Conservation (phyloP, 1,140 invertebrate genomes). For the Drosophila cardini region DNA sequence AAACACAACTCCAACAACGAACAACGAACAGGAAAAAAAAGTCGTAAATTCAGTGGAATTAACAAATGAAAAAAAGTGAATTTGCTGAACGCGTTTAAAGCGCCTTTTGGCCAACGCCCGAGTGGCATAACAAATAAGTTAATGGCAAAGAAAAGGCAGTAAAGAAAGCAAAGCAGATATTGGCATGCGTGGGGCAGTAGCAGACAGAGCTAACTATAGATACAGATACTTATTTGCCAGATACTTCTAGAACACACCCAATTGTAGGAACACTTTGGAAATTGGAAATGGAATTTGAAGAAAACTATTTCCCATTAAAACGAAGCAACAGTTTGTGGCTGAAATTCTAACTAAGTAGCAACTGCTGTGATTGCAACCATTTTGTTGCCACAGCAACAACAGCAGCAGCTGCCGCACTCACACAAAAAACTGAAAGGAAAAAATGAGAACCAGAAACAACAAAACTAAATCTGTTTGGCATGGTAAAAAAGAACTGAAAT, state of each 20-base stretch:
- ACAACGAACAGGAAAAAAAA: conserved; percentile 31
- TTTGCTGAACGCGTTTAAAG: conserved; percentile 69
- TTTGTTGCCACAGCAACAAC: conserved; percentile 37
- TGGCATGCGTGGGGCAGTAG: conserved; percentile 29
- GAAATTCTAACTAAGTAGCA: conserved; percentile 39
- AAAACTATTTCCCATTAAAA: conserved; percentile 13
- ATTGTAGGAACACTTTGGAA: conserved; percentile 2
- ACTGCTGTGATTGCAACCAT: conserved; percentile 73
- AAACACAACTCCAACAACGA: conserved; percentile 35
- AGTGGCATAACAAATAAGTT: conserved; percentile 44
- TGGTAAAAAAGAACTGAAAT: conserved; percentile 59
- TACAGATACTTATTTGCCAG: neutral
- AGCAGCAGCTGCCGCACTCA: conserved; percentile 57
- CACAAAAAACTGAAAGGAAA: conserved; percentile 3
- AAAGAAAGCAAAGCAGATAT: conserved; percentile 13
- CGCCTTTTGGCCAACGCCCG: conserved; percentile 38
- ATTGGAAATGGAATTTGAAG: conserved; percentile 4
- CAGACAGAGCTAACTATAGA: neutral
- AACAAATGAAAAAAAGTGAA: conserved; percentile 17
- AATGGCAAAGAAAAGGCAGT: conserved; percentile 23
- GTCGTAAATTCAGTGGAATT: conserved; percentile 62
- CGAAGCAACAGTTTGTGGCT: conserved; percentile 26
- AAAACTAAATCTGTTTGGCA: conserved; percentile 76
- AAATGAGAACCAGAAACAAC: conserved; percentile 42
- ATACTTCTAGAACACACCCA: conserved; percentile 28